phyloP scores from a whole-genome alignment of 2,113 vertebrate species.

The Rattus norvegicus region DNA sequence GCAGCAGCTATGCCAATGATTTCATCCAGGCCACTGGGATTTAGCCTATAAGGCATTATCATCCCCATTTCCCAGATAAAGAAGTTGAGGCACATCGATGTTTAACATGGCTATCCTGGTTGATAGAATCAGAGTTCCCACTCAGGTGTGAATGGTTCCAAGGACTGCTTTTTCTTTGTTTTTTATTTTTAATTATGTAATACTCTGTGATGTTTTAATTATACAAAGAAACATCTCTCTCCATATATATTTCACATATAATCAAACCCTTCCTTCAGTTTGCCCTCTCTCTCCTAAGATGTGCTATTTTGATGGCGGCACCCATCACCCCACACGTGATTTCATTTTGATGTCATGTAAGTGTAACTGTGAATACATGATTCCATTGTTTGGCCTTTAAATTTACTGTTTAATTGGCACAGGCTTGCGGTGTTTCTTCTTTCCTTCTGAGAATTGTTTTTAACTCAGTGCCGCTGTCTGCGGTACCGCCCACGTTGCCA shows the following conservation, averaged over 20 bases:
- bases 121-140: not conserved
- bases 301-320: not conserved
- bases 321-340: rapidly evolving
- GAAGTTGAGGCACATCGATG: not conserved
- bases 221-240: not conserved
- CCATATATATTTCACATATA: not conserved
- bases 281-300: not conserved
- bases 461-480: not conserved
- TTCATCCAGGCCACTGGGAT: not conserved
- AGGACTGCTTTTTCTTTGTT: not conserved
- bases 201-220: not conserved
- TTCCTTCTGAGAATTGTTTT: conserved; percentile 42
- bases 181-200: not conserved
- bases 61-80: conserved; percentile 29
- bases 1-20: not conserved
- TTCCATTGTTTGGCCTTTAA: not conserved
- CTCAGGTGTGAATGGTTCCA: not conserved
- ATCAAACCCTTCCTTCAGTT: not conserved
- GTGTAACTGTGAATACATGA: not conserved
- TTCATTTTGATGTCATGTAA: not conserved
- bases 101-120: not conserved
- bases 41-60: not conserved
- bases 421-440: not conserved
- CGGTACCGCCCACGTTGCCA: not conserved
- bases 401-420: not conserved